phyloP scores from a whole-genome alignment of 2,888 invertebrate species.

The Heliconius sara region DNA sequence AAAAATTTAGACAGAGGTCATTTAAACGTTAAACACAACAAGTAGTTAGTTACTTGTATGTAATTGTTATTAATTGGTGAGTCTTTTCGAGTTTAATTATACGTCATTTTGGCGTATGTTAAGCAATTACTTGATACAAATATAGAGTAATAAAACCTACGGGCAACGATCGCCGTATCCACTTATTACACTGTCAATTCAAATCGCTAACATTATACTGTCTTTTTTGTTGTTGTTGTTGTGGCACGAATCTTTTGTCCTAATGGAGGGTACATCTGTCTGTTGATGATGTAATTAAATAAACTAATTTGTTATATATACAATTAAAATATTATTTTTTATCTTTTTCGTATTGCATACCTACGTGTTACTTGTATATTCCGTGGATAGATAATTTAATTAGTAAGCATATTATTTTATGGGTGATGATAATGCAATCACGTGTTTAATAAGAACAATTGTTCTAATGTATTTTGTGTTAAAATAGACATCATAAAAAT shows the following conservation, averaged over 20 bases:
- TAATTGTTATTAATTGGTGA: not conserved
- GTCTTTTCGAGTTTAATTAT: conserved; percentile 5
- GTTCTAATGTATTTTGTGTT: not conserved
- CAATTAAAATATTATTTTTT: not conserved
- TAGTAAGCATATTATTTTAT: conserved; percentile 12
- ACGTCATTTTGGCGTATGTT: conserved; percentile 10
- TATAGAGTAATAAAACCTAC: conserved; percentile 25
- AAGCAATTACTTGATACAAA: conserved; percentile 24
- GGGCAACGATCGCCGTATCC: conserved; percentile 35
- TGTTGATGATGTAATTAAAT: conserved; percentile 20
- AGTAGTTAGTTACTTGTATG: not conserved
- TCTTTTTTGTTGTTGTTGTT: conserved; percentile 11
- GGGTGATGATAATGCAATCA: not conserved
- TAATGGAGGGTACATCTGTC: conserved; percentile 9
- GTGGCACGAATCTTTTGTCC: conserved; percentile 19
- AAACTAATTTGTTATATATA: not conserved
- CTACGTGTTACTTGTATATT: conserved; percentile 17
- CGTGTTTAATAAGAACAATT: conserved; percentile 9
- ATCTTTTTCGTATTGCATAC: not conserved
- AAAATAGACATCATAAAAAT: not conserved
- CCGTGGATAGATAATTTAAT: conserved; percentile 5
- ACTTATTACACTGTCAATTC: conserved; percentile 47
- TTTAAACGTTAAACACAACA: conserved; percentile 18
- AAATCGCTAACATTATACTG: conserved; percentile 38
- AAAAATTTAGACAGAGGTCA: conserved; percentile 2